Base-by-base conservation (phyloP, 2,888 invertebrate genomes). In the Leucophenga montana region DNA sequence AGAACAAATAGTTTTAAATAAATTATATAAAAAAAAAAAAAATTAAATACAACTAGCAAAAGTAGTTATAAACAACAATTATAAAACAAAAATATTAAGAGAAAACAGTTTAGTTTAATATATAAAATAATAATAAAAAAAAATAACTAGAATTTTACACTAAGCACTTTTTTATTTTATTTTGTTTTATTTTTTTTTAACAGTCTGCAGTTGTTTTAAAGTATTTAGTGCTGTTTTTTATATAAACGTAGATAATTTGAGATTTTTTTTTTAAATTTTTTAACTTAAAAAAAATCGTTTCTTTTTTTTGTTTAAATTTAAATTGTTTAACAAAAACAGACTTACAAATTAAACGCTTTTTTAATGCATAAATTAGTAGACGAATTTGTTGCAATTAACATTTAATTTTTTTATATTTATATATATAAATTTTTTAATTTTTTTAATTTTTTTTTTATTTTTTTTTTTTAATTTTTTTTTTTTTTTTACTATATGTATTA, bases 351-450 rank as follows among this genome's bases (percentile, higher is more conserved):
- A 75, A 71, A 74, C 73, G 68, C 72, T 72, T 70, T 66, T 72
- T 75, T 68, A 67, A 69, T 77, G 75, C 73, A 76, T 76, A 74
- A 72, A 74, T 82, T 69, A 78, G 76, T 79, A 77, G 79, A 82
- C 80, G 78, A 80, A 80, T 78, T 79, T 71, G 66, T 74, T 56
- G 33, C 62, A 65, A 57, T 56, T 67, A 59, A 64, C 27, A 46
- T 67, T 22, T 64, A 62, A 70, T 69, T 67, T 67, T 70, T 33
- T 13, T 62, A 18, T 48, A 27, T 70, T 33, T 39, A 14, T 50
- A 20, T 66, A 54, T 62, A 66, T 62, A 72, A 67, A 61, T 68
- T 27, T 48, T 33, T 46, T 46, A 50, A 65, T 65, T 62, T 67
- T 61, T 13, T 57, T 2, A 66, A 69, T 59, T 6, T 56, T 2